Percentiles rank a stretch among this genome's conserved stretches.
Evolutionary conservation across 2,113 vertebrate genomes (phyloP).

Genomic region (Electrona antarctica): DNA sequence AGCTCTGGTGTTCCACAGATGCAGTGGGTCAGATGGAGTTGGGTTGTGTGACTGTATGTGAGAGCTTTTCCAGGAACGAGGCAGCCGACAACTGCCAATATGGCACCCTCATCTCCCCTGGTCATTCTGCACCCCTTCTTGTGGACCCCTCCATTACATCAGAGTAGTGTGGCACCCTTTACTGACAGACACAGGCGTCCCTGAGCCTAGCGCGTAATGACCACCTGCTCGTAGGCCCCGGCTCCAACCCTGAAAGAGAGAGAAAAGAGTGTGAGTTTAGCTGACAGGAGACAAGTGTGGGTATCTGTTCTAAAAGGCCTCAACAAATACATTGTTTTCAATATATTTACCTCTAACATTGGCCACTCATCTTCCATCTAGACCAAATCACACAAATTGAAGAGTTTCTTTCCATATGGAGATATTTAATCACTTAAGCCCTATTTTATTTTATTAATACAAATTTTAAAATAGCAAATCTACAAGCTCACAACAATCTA

Average conservation of each 20-base stretch:
- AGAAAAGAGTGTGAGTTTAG: conserved; percentile 34
- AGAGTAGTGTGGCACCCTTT: conserved; percentile 36
- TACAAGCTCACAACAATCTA: no score
- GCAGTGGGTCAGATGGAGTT: conserved; percentile 10
- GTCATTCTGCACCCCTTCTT: conserved; percentile 3
- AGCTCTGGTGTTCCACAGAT: conserved; percentile 36
- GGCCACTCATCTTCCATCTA: not conserved
- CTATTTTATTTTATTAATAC: no score
- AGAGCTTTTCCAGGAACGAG: conserved; percentile 34
- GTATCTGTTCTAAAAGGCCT: conserved; percentile 19
- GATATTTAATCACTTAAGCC: no score
- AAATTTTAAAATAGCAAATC: no score
- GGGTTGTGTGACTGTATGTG: conserved; percentile 32
- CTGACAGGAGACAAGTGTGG: conserved; percentile 18
- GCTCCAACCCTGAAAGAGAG: conserved; percentile 82
- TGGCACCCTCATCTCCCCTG: conserved; percentile 9
- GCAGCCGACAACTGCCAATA: conserved; percentile 9
- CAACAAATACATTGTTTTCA: not conserved
- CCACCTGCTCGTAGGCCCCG: conserved; percentile 94
- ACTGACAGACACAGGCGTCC: conserved; percentile 24
- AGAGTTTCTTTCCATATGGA: no score
- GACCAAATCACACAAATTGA: not conserved
- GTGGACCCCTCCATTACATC: conserved; percentile 7
- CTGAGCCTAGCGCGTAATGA: conserved; percentile 87
- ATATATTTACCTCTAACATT: no score